phyloP scores from a whole-genome alignment of 2,113 vertebrate genomes.

The Motacilla alba region DNA sequence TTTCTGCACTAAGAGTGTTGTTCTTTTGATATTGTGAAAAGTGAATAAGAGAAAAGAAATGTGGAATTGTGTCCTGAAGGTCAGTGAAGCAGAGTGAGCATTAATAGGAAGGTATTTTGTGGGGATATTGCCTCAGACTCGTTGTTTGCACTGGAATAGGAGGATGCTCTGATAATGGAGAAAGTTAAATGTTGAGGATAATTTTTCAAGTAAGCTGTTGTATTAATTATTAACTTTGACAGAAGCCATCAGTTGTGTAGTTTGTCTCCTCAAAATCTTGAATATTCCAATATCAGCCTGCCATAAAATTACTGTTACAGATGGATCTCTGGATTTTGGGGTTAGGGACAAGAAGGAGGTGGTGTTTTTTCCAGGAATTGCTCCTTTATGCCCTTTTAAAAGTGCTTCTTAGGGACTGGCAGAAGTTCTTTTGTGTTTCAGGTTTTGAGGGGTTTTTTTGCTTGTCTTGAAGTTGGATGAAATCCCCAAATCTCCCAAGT shows the following conservation, averaged over 20 bases:
- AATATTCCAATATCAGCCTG: not conserved
- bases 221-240: not conserved
- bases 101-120: not conserved
- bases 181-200: not conserved
- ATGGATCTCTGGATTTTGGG: not conserved
- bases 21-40: not conserved
- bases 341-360: not conserved
- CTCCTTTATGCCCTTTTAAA: accelerated
- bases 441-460: accelerated
- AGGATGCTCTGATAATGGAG: not conserved
- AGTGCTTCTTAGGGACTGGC: not conserved
- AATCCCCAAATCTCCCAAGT: accelerated
- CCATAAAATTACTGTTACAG: not conserved
- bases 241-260: not conserved
- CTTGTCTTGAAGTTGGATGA: not conserved
- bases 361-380: accelerated
- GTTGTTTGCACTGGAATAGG: not conserved
- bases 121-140: not conserved
- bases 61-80: not conserved
- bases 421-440: not conserved
- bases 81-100: not conserved
- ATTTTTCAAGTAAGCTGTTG: not conserved
- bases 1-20: not conserved
- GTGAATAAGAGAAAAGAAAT: not conserved
- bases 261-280: not conserved